Base-by-base conservation (phyloP, 1,140 invertebrate genomes). In the Asbolus verrucosus region DNA sequence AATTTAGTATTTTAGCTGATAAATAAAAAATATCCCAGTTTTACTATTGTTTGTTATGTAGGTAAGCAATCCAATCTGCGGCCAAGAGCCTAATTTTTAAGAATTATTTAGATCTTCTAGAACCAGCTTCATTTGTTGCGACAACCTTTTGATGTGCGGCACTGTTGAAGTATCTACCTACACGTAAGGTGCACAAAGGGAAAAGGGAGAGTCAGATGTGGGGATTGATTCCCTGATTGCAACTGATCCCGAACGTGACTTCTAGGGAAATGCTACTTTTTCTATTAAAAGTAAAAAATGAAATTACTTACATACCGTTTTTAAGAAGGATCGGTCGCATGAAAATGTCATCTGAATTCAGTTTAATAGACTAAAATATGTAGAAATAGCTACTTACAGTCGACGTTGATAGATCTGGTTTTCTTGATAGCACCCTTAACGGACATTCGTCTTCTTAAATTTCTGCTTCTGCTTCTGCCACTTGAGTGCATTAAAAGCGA, bases 371-470 rank as follows among this genome's bases (percentile, higher is more conserved):
- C 3, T 14, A 38, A 38, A 24, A 18, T 18, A 21, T 27, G 15
- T 30, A 8, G 38, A 67, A 19, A 8, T 24, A 6, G 38, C 33
- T 36, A 86, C 89, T 86, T 82, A 92, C 91, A 90, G 80, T 93
- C 91, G 16, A 93, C 88, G 77, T 92, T 92, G 46, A 95, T 94
- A 4, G 92, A 94, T 76, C 93, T 83, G 0, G 93, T 94, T 79
- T 94, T 93, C 81, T 92, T 94, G 65, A 95, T 94, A 8, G 92
- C 92, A 62, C 93, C 93, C 75, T 90, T 90, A 2, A 94, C 91
- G 1, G 92, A 94, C 89, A 94, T 92, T 80, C 87, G 88, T 11
- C 91, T 84, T 33, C 87, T 85, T 2, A 92, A 72, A 66, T 85
- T 84, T 62, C 85, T 83, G n/a, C 82, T 83, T 0, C 83, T 81